These are phyloP conservation scores for Streptopelia turtur DNA, from an alignment of 2,797 vertebrate species.

Conservation along the genomic window DNA sequence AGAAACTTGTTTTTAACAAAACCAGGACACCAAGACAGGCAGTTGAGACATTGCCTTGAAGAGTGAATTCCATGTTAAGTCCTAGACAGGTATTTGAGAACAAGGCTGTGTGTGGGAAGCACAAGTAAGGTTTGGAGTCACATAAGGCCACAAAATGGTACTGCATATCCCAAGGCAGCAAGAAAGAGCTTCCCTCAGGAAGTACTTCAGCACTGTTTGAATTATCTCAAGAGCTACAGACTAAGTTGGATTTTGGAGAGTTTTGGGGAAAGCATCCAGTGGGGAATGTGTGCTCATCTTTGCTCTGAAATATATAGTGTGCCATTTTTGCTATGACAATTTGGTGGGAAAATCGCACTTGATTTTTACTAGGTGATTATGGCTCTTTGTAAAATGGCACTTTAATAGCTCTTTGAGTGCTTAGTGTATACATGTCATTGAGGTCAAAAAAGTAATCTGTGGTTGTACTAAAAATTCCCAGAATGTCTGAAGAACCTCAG, in stretches of 20 bases:
- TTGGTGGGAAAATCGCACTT: neutral
- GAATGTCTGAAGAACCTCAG: neutral
- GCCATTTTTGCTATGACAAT: neutral
- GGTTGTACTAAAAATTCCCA: slow-evolving; percentile 2
- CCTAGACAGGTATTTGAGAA: neutral
- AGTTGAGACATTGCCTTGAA: neutral
- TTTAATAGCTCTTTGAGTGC: neutral
- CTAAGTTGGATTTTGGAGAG: neutral
- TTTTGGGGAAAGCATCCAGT: neutral
- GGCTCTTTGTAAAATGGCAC: neutral
- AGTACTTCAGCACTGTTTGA: neutral
- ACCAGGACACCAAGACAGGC: too few species aligned
- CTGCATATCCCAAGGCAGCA: neutral
- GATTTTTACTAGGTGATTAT: neutral
- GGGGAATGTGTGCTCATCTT: neutral
- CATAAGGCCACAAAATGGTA: neutral
- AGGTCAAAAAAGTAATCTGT: neutral
- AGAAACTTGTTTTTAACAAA: too few species aligned
- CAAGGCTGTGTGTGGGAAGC: neutral
- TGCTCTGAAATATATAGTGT: neutral
- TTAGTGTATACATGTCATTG: neutral
- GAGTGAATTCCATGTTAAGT: neutral
- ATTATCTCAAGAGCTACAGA: neutral
- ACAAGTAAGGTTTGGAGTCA: neutral
- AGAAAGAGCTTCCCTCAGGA: neutral